Conservation (phyloP, 2,113 vertebrate genomes). For the Gorsachius goisagi region DNA sequence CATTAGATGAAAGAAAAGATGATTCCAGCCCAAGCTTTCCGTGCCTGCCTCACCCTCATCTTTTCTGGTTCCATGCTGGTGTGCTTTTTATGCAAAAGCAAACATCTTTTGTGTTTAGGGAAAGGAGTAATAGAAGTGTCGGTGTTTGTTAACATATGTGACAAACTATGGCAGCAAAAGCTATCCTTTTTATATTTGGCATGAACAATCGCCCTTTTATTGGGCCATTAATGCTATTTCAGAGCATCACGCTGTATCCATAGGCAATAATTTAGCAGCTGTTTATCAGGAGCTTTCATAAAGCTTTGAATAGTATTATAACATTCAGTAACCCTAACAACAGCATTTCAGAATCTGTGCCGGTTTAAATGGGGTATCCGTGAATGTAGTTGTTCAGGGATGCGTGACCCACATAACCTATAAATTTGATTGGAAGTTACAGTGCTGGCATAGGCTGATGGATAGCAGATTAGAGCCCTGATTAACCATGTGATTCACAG, state of each 20-base stretch:
- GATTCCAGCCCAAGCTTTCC: fast-evolving
- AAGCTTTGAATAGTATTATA: constrained; percentile 60
- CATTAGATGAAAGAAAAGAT: neutral
- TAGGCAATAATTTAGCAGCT: constrained; percentile 70
- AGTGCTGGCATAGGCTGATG: constrained; percentile 75
- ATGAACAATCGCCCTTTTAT: constrained; percentile 67
- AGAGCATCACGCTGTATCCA: constrained; percentile 37
- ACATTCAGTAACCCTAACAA: constrained; percentile 61
- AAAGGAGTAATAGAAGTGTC: constrained; percentile 44
- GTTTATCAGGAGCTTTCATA: constrained; percentile 71
- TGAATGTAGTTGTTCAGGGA: constrained; percentile 76
- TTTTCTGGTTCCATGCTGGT: neutral
- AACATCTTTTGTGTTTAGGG: constrained; percentile 28
- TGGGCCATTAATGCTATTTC: constrained; percentile 66
- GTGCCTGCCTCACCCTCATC: neutral
- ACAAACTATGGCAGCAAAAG: constrained; percentile 56
- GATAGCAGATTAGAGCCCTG: constrained; percentile 82
- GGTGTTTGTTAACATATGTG: constrained; percentile 60
- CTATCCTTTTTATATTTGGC: constrained; percentile 61
- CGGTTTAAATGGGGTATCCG: constrained; percentile 67
- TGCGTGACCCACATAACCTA: constrained; percentile 81
- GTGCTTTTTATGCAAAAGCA: constrained; percentile 27
- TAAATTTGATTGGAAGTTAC: constrained; percentile 83
- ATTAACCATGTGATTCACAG: constrained; percentile 80
- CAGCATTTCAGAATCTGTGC: constrained; percentile 66